Evolutionary conservation across 2,888 invertebrate species (phyloP), one percentile per base, ranked within the genome.

Genomic region (Ametastegia equiseti): DNA sequence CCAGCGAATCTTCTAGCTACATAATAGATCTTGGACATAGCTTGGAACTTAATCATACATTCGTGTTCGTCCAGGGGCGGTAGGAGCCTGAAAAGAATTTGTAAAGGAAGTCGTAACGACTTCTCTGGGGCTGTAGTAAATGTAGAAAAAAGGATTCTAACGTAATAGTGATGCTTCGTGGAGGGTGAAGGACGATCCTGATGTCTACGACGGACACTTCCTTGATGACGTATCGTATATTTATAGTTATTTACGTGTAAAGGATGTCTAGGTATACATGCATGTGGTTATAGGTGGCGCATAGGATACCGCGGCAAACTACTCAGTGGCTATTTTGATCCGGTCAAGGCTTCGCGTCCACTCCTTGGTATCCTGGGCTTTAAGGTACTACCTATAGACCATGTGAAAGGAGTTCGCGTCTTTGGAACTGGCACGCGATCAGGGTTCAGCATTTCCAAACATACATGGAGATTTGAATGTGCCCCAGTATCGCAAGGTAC

Each of bases 401-500:
- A n/a, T 63, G 63, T n/a, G 15, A 50, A 30, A 42, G 27, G 23
- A 15, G 23, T 11, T 54, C 33, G n/a, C n/a, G 54, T 75, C 36
- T 50, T 75, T 9, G 27, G 71, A 67, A 67, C 45, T 71, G 15
- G 19, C 23, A 42, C 9, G 71, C 33, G 9, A 9, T 36, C 19
- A 36, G 36, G 23, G 36, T 54, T 36, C 54, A 15, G 50, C 19
- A 30, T 54, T 50, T 75, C 54, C 36, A 50, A 75, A 54, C 42
- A n/a, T 36, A 50, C 54, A 54, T 36, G n/a, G 50, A 36, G 75
- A 36, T 75, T 75, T 75, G 54, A 75, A 75, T 75, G 54, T 75
- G 36, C n/a, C 75, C 75, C 11, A 54, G 45, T 47, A 73, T 75
- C 75, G 50, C 33, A 54, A 4, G n/a, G 15, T 75, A 50, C 75